Evolutionary conservation across 1,140 invertebrate species (phyloP), one percentile per base, ranked within the genome.

Genomic region (Magallana gigas): DNA sequence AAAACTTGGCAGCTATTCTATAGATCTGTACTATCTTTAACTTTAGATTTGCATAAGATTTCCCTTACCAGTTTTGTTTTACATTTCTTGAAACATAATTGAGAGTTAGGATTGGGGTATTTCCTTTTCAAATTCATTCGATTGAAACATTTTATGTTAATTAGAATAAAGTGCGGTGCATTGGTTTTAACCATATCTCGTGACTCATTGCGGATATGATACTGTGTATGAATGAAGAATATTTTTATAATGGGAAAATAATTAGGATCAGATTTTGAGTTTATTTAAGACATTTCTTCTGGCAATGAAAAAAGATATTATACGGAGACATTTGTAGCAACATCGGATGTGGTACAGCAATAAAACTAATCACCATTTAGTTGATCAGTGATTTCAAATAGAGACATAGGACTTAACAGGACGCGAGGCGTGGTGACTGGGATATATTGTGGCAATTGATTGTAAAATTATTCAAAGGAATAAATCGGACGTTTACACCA

Each of bases 201-300:
- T 76, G 68, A 76, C 68, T 76, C 68, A 76, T 23, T 29, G 9
- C 68, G 68, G 68, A 76, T 29, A 76, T 29, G 23, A 8, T 29
- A 18, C 23, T 36, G 23, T 71, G 68, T 76, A 29, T 76, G 68
- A 76, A 76, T 76, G 23, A 76, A 76, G 18, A 29, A 23, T 11
- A 76, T 76, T 29, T 12, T 2, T 57, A 57, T 83, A 57, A 83
- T 57, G 82, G n/a, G 82, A 83, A 57, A 57, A 83, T 23, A 57
- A 59, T 57, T 57, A 83, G 12, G 23, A 58, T 83, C 9, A 12
- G 56, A 57, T 83, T 58, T 57, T 11, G 57, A 59, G 56, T 58
- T 57, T 23, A 57, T 76, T 76, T 76, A 18, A 76, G 68, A 76
- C 23, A 76, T 23, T 29, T 76, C 68, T 76, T 36, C 18, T 12